A percentile compares a stretch with the other conserved stretches of the same genome.
Conservation (phyloP, 2,888 invertebrate species). For the Perizoma affinitatum region DNA sequence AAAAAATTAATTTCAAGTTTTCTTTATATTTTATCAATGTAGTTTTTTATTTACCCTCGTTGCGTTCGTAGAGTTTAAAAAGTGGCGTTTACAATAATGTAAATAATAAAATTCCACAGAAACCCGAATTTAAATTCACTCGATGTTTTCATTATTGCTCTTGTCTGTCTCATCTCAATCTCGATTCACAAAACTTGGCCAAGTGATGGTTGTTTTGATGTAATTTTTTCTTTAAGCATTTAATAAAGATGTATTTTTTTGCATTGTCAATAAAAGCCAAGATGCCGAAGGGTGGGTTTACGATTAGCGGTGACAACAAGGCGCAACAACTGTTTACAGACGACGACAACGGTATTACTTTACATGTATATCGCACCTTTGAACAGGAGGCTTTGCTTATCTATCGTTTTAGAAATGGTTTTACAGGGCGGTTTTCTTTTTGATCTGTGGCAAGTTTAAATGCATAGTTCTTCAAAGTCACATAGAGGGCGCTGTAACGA, state of each 20-base stretch:
- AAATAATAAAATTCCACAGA: conserved; percentile 17
- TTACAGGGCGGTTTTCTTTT: conserved; percentile 1
- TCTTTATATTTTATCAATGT: too few species aligned
- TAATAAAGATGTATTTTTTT: conserved; percentile 36
- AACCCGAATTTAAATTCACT: conserved; percentile 19
- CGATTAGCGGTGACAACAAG: conserved; percentile 64
- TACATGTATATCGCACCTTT: conserved; percentile 33
- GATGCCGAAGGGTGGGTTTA: conserved; percentile 75
- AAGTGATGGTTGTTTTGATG: background rate
- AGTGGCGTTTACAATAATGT: too few species aligned
- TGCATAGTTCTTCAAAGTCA: too few species aligned
- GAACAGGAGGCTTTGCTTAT: conserved; percentile 9
- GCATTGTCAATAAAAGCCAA: conserved; percentile 77
- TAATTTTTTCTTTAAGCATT: background rate
- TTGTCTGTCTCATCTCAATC: background rate
- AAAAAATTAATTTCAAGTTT: too few species aligned
- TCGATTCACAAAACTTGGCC: background rate
- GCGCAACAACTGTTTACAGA: conserved; percentile 56
- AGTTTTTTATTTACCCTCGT: too few species aligned
- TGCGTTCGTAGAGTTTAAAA: too few species aligned
- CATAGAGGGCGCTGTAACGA: too few species aligned
- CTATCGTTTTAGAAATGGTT: background rate
- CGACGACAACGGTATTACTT: conserved; percentile 70
- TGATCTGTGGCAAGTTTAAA: background rate
- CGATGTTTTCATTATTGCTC: conserved; percentile 1